Evolutionary conservation across 2,888 invertebrate genomes (phyloP).

Genomic region (Watsonalla binaria): DNA sequence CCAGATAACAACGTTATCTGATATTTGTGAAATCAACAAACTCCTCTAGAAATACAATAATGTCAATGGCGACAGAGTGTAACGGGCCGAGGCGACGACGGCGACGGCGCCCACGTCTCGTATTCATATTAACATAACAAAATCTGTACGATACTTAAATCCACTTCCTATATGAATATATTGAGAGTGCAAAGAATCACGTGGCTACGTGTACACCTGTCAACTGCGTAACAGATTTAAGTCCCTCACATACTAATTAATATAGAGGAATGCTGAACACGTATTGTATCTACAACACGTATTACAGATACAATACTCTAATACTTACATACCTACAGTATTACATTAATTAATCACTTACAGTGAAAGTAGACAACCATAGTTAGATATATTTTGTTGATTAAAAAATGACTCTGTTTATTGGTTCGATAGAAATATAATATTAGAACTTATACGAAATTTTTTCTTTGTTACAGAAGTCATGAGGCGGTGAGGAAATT

Average conservation of each 20-base stretch:
- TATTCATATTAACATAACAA: not conserved
- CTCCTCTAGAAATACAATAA: not conserved
- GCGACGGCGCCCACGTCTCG: slow-evolving; percentile 21
- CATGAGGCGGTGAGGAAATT: slow-evolving; percentile 24
- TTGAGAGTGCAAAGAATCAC: not conserved
- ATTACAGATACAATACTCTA: too few relatives aligned
- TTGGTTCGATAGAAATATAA: too few relatives aligned
- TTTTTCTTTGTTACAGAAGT: slow-evolving; percentile 31
- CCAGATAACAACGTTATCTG: slow-evolving; percentile 21
- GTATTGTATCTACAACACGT: too few relatives aligned
- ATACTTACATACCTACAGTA: too few relatives aligned
- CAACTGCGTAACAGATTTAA: too few relatives aligned
- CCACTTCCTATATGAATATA: not conserved
- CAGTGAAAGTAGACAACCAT: too few relatives aligned
- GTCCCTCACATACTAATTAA: too few relatives aligned
- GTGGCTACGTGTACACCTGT: too few relatives aligned
- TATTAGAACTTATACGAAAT: not conserved
- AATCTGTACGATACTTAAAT: not conserved
- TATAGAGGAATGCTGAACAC: too few relatives aligned
- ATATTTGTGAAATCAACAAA: slow-evolving; percentile 6
- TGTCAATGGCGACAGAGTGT: not conserved
- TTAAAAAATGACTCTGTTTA: too few relatives aligned
- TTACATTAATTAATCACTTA: too few relatives aligned
- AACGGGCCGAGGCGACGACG: not conserved
- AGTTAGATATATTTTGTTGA: too few relatives aligned